Evolutionary conservation across 2,797 vertebrate genomes (phyloP).

Genomic region (Amazonetta brasiliensis): DNA sequence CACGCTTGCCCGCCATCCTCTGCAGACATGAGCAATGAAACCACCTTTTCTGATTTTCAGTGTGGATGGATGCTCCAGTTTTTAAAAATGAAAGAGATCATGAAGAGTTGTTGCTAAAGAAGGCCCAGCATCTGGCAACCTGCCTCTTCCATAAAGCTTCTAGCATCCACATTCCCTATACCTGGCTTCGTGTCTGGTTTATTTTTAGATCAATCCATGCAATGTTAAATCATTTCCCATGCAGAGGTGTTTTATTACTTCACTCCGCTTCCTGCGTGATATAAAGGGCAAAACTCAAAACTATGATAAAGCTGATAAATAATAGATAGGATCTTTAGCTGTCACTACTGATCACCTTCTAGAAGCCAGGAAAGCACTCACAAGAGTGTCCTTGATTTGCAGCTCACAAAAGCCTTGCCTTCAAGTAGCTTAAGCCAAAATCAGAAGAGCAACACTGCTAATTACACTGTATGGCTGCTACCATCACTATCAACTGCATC

Average conservation of each 20-base stretch:
- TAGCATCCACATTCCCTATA: background rate
- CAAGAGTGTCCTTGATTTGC: background rate
- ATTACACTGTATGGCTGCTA: background rate
- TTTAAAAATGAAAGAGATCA: background rate
- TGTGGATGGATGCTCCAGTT: background rate
- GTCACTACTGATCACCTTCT: background rate
- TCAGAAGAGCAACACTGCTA: background rate
- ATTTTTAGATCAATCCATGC: background rate
- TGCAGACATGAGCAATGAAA: background rate
- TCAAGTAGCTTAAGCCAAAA: background rate
- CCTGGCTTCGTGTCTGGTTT: background rate
- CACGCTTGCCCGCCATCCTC: background rate
- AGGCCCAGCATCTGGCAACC: background rate
- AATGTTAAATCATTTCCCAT: background rate
- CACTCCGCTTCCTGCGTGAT: background rate
- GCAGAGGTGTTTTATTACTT: slow-evolving; percentile 15
- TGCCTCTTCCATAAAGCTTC: background rate
- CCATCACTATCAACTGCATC: background rate
- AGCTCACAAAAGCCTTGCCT: background rate
- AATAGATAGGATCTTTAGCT: slow-evolving; percentile 14
- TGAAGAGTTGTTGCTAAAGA: background rate
- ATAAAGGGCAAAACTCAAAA: slow-evolving; percentile 11
- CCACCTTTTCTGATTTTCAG: background rate
- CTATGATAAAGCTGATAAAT: slow-evolving; percentile 13
- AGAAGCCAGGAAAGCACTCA: slow-evolving; percentile 22